Evolutionary conservation across 2,113 vertebrate genomes (phyloP), one percentile per base, ranked within the genome.

Genomic region (Rhinopithecus roxellana): DNA sequence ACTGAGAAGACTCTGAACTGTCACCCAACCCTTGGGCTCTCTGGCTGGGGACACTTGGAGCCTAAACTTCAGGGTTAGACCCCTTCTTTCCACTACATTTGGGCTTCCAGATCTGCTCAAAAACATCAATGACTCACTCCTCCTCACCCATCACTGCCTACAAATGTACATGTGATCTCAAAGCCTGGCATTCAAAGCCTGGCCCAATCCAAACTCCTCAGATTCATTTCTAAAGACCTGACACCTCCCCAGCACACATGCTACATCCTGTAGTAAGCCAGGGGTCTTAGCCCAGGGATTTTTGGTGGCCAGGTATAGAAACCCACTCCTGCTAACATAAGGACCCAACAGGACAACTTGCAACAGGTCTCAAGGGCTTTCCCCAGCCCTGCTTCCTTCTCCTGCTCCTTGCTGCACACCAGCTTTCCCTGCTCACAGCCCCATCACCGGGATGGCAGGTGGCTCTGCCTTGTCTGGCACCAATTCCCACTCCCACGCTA

Each of bases 401-500:
- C 13, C 70, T 61, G 9, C 57, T 45, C 32, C 20, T 40, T 0
- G 1, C 27, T 10, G 7, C 64, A 64, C 0, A 0, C 13, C n/a
- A 1, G 74, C 79, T 69, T 23, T 2, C 32, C 6, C 81, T 61
- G 55, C 38, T 52, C 48, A 11, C 25, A 17, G 85, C n/a, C 59
- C 40, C 27, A 18, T 22, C 18, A 3, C 69, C 0, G 6, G 9
- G 9, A 25, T 40, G 5, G 17, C 85, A 11, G 55, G 38, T 14
- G 38, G 4, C 30, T 81, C 27, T 55, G 20, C 25, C 74, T 69
- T 35, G 5, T 79, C 40, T 25, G 40, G 40, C 17, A 23, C 52
- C 10, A 16, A 7, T 43, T 74, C 55, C 32, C 0, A 0, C 83
- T 55, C 35, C 79, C 8, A 1, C 0, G 12, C 27, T 20, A 0